phyloP scores from a whole-genome alignment of 2,888 invertebrate species.

The Andricus quercusramuli region DNA sequence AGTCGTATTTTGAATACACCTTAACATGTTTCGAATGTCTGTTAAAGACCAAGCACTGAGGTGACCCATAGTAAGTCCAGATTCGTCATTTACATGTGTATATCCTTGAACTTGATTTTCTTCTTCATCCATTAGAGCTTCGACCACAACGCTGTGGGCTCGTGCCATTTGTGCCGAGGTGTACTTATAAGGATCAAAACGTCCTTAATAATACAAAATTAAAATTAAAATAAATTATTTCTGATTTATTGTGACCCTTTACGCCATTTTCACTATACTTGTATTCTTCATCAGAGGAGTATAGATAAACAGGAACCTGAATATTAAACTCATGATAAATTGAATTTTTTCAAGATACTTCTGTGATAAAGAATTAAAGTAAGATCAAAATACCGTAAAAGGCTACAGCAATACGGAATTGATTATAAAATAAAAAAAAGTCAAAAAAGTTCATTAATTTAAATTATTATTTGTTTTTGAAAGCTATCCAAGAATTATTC shows the following conservation, averaged over 20 bases:
- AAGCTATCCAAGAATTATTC: background rate
- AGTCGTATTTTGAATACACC: slow-evolving; percentile 91
- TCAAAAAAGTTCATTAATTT: no score
- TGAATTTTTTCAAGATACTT: no score
- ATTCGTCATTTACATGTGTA: slow-evolving; percentile 90
- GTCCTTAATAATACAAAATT: slow-evolving; percentile 77
- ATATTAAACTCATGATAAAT: no score
- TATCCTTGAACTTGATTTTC: slow-evolving; percentile 91
- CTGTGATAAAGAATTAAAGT: no score
- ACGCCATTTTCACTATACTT: no score
- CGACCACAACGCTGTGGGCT: slow-evolving; percentile 91
- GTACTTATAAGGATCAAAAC: slow-evolving; percentile 88
- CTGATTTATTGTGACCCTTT: no score
- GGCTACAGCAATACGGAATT: no score
- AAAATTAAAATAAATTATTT: background rate
- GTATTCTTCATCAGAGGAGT: no score
- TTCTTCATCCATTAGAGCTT: slow-evolving; percentile 91
- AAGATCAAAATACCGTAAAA: no score
- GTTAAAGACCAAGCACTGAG: slow-evolving; percentile 90
- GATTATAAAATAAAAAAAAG: no score
- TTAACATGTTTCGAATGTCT: slow-evolving; percentile 88
- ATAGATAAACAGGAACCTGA: no score
- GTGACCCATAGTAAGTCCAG: slow-evolving; percentile 91
- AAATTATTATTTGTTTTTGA: background rate
- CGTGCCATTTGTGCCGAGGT: slow-evolving; percentile 92